A percentile compares a stretch with the other conserved stretches of the same genome.
These are phyloP conservation scores for Venusia cambrica DNA, from an alignment of 2,888 invertebrate genomes.

Conservation along the genomic window DNA sequence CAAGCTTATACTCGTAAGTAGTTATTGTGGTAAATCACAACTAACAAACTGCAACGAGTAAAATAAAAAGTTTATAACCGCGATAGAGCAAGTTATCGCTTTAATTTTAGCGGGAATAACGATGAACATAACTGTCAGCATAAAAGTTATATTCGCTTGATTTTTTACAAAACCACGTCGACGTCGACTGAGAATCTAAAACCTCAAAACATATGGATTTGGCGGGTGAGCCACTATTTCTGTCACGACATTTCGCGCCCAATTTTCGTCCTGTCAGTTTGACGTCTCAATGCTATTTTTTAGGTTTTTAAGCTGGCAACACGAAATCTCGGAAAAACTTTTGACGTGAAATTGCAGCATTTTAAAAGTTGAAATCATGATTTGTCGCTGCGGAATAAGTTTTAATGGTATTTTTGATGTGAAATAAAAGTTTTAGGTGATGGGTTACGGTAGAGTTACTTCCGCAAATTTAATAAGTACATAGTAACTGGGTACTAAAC, in stretches of 20 bases:
- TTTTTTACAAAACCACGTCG: slow-evolving; percentile 45
- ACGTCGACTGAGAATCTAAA: slow-evolving; percentile 59
- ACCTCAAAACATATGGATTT: slow-evolving; percentile 61
- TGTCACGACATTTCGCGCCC: slow-evolving; percentile 67
- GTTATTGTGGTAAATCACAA: too few species aligned
- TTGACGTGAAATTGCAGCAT: slow-evolving; percentile 33
- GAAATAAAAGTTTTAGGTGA: slow-evolving; percentile 20
- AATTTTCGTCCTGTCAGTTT: slow-evolving; percentile 69
- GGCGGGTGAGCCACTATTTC: slow-evolving; percentile 58
- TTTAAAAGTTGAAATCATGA: slow-evolving; percentile 26
- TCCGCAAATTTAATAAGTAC: slow-evolving; percentile 9
- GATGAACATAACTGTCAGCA: slow-evolving; percentile 34
- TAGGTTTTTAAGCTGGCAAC: slow-evolving; percentile 38
- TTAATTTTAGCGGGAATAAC: slow-evolving; percentile 14
- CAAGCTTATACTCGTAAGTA: too few species aligned
- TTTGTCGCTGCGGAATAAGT: slow-evolving; percentile 27
- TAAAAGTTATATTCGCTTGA: slow-evolving; percentile 39
- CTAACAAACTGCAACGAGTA: too few species aligned
- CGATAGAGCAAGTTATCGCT: too few species aligned
- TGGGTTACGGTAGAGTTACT: slow-evolving; percentile 14
- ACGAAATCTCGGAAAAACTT: slow-evolving; percentile 39
- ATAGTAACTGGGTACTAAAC: slow-evolving; percentile 1
- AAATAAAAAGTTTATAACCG: too few species aligned
- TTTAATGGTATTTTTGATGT: slow-evolving; percentile 22
- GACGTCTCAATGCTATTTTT: slow-evolving; percentile 59